A percentile compares a stretch with the other conserved stretches of the same genome.
Conservation (phyloP, 2,797 vertebrate species). For the Bradypodion ventrale region DNA sequence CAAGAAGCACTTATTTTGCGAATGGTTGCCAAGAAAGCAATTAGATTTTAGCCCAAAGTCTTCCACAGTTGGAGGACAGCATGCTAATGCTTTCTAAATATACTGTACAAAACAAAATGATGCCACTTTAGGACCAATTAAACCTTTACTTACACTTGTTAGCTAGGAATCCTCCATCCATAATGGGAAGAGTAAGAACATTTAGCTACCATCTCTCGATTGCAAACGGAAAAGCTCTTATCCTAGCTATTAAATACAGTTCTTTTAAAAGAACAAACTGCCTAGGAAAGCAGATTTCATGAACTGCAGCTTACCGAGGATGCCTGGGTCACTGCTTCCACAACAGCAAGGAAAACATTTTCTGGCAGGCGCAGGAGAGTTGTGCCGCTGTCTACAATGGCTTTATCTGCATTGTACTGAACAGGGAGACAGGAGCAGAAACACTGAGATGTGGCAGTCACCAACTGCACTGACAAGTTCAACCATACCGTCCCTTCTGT, state of each 20-base stretch:
- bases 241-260: neutral
- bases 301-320: conserved; percentile 83
- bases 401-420: conserved; percentile 96
- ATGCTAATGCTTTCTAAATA: neutral
- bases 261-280: neutral
- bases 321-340: conserved; percentile 84
- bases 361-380: conserved; percentile 92
- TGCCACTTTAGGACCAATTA: neutral
- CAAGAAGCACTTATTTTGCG: neutral
- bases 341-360: conserved; percentile 91
- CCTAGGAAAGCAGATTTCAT: neutral
- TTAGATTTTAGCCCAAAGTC: neutral
- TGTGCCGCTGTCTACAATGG: conserved; percentile 97
- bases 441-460: conserved; percentile 14
- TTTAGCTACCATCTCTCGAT: neutral
- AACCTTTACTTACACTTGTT: conserved; percentile 4
- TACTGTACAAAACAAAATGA: neutral
- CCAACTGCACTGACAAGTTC: conserved; percentile 11
- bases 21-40: conserved; percentile 2
- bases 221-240: neutral
- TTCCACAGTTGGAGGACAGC: neutral
- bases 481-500: conserved; percentile 21
- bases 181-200: neutral
- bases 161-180: neutral
- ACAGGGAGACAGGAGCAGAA: conserved; percentile 19